Evolutionary conservation across 2,888 invertebrate species (phyloP), one percentile per base, ranked within the genome.

Genomic region (Idaea biselata): DNA sequence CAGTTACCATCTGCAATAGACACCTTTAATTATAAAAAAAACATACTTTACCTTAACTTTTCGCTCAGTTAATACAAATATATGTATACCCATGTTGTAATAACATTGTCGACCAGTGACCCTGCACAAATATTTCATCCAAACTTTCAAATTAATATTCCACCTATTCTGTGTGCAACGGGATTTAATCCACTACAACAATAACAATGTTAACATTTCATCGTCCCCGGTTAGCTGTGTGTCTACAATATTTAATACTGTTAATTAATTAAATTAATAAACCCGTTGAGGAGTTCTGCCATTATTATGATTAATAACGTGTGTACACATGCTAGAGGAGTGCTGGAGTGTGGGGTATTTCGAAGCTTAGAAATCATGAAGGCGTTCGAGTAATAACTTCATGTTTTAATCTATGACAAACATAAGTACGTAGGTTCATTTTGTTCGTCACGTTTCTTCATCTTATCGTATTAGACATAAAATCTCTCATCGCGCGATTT

Each of bases 201-300:
- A 87, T 89, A 89, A 86, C 85, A 86, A 84, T 86, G 87, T 88
- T 88, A 88, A 84, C 85, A 86, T 87, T 88, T 87, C 89, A 88
- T 84, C 83, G 82, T 84, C 78, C 77, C 79, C 79, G 79, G 86
- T 86, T 87, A 83, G 80, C 76, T 78, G 78, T 78, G 75, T 74
- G 80, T 81, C 82, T 85, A 78, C 80, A 81, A 83, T 85, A 86
- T 87, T 88, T 86, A 86, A 85, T 83, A 82, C 79, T 78, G 83
- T 85, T 87, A 84, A 88, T 88, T 87, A 86, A 87, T 88, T 85
- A 84, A 88, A 87, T 87, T 85, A 85, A 84, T 80, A 76, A 79
- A 73, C 78, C 75, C 76, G 78, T 75, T 78, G 79, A 81, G 78
- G 79, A 81, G 81, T 76, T 75, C 78, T 83, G 79, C 82, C 81